Evolutionary conservation across 2,797 vertebrate species (phyloP).

Genomic region (Gouania willdenowi): DNA sequence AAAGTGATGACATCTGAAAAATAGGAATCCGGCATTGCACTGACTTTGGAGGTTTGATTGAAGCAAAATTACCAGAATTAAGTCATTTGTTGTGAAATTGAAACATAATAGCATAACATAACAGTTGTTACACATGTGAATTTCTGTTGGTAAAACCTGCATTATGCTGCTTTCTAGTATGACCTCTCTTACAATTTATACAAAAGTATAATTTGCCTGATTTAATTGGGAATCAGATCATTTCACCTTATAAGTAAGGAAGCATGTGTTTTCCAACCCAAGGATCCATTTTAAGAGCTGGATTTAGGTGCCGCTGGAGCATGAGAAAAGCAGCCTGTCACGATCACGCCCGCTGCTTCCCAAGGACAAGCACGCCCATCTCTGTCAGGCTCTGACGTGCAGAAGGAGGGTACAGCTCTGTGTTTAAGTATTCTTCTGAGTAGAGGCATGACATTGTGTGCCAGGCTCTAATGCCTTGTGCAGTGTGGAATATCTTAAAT

Average conservation of each 20-base stretch:
- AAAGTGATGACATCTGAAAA: too few relatives aligned
- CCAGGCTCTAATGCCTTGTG: slow-evolving; percentile 23
- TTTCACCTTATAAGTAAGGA: not conserved
- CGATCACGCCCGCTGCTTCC: slow-evolving; percentile 19
- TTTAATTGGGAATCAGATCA: slow-evolving; percentile 6
- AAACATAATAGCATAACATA: too few relatives aligned
- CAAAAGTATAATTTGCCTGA: slow-evolving; percentile 13
- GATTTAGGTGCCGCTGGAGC: slow-evolving; percentile 18
- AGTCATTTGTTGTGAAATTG: too few relatives aligned
- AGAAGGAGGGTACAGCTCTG: too few relatives aligned
- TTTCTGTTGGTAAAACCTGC: too few relatives aligned
- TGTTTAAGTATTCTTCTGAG: slow-evolving; percentile 25
- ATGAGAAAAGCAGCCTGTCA: slow-evolving; percentile 17
- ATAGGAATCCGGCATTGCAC: too few relatives aligned
- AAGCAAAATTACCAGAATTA: too few relatives aligned
- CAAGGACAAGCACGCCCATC: slow-evolving; percentile 10
- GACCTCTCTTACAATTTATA: slow-evolving; percentile 5
- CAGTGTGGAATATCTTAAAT: slow-evolving; percentile 33
- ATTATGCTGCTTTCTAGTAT: not conserved
- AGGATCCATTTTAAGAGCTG: slow-evolving; percentile 45
- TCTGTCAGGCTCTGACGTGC: slow-evolving; percentile 6
- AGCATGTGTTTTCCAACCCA: slow-evolving; percentile 27
- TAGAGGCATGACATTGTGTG: slow-evolving; percentile 33
- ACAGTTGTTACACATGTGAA: too few relatives aligned
- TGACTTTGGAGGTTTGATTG: too few relatives aligned